phyloP scores from a whole-genome alignment of 2,113 vertebrate species.

The cat (Felis catus) region F.catus_Fca126_mat1.0 CM031416.1:69429001-69429500 shows the following conservation, averaged over 20 bases:
- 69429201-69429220: conserved; percentile 13
- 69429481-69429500: neutral
- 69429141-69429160: neutral
- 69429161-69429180: neutral
- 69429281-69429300: too few relatives aligned
- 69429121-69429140: neutral
- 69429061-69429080: neutral
- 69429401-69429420: too few relatives aligned
- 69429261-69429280: too few relatives aligned
- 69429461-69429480: neutral
- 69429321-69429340: too few relatives aligned
- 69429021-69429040: neutral
- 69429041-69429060: neutral
- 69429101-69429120: neutral
- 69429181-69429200: neutral
- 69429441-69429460: too few relatives aligned
- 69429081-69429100: neutral
- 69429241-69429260: too few relatives aligned
- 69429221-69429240: neutral
- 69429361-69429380: too few relatives aligned
- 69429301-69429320: too few relatives aligned
- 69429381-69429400: too few relatives aligned
- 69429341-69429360: too few relatives aligned
- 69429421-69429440: too few relatives aligned
- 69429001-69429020: neutral